Percentiles rank a stretch among this genome's conserved stretches.
phyloP scores from a whole-genome alignment of 2,888 invertebrate genomes.

The Drosophila picticornis region DNA sequence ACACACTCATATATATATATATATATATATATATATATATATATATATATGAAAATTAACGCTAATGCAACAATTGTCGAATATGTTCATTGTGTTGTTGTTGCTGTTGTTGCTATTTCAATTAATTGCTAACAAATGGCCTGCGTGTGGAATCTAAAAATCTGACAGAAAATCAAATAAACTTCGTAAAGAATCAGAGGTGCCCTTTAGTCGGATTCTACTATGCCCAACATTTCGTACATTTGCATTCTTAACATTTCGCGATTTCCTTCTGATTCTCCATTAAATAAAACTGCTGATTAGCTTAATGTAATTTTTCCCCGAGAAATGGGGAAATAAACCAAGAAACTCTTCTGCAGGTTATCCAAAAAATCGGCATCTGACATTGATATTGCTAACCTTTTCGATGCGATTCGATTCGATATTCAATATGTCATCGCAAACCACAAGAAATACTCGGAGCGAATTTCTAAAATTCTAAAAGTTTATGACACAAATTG shows the following conservation, averaged over 20 bases:
- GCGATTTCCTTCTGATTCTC: background rate
- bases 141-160: constrained; percentile 34
- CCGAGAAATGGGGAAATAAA: background rate
- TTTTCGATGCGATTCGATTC: no score
- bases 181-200: background rate
- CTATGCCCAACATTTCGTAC: background rate
- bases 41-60: constrained; percentile 30
- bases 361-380: background rate
- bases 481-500: background rate
- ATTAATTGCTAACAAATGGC: constrained; percentile 75
- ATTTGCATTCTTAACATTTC: background rate
- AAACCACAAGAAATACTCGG: background rate
- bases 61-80: constrained; percentile 60
- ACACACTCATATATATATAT: no score
- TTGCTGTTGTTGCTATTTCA: constrained; percentile 34
- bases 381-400: background rate
- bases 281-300: background rate
- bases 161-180: background rate
- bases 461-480: background rate
- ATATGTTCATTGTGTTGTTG: constrained; percentile 17
- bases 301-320: background rate
- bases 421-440: background rate
- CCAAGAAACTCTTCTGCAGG: background rate
- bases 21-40: constrained; percentile 8
- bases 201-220: background rate